Conservation (phyloP, 1,140 invertebrate species). For the Dufourea novaeangliae region DNA sequence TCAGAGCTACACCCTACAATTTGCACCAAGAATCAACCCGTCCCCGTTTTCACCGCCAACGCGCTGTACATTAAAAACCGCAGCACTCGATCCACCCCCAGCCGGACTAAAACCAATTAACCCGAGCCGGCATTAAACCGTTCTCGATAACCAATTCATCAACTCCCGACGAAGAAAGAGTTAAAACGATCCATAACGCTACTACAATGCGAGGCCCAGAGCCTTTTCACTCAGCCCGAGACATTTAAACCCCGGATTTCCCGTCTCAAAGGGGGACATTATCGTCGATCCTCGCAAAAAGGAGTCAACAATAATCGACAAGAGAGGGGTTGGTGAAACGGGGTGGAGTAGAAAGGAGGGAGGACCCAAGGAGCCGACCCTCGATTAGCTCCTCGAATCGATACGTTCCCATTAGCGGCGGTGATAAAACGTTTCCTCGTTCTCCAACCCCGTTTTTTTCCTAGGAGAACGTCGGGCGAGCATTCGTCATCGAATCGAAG, state of each 20-base stretch:
- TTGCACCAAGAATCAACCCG: no score
- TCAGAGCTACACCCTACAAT: no score
- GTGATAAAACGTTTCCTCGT: constrained; percentile 15
- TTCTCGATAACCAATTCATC: neutral
- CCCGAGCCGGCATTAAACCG: neutral
- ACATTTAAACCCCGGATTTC: neutral
- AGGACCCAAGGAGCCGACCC: neutral
- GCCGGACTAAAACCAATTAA: neutral
- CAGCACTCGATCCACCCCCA: neutral
- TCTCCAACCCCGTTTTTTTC: neutral
- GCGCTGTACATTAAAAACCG: neutral
- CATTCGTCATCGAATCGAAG: constrained; percentile 38
- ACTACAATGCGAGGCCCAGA: neutral
- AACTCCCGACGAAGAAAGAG: neutral
- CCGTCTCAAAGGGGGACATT: constrained; percentile 18
- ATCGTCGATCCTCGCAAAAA: neutral
- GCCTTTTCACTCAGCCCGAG: neutral
- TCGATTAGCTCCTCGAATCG: constrained; percentile 44
- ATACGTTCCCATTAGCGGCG: constrained; percentile 27
- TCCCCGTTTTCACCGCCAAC: no score
- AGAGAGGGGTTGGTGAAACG: no score
- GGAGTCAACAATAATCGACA: neutral
- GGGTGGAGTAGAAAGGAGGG: no score
- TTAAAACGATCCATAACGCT: neutral
- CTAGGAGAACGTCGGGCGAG: neutral